phyloP scores from a whole-genome alignment of 2,888 invertebrate genomes.

The Harpalus rufipes region DNA sequence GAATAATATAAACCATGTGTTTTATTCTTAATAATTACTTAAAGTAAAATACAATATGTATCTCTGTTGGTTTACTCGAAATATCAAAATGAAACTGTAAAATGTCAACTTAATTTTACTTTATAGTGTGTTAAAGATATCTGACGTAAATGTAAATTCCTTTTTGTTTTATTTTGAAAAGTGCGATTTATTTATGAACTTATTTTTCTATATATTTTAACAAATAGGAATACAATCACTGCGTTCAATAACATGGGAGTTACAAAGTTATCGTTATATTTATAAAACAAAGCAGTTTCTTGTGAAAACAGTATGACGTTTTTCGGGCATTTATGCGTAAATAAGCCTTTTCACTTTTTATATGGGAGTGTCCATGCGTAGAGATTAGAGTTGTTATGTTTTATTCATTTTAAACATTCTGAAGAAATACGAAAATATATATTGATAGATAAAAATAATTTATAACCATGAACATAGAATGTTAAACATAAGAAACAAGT shows the following conservation, averaged over 20 bases:
- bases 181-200: constrained; percentile 30
- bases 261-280: constrained; percentile 39
- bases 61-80: too few species aligned
- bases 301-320: constrained; percentile 50
- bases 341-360: constrained; percentile 30
- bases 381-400: constrained; percentile 16
- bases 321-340: constrained; percentile 52
- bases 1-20: too few species aligned
- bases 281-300: constrained; percentile 48
- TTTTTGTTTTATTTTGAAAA: constrained; percentile 36
- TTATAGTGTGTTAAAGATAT: background rate
- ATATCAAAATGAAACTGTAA: too few species aligned
- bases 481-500: too few species aligned
- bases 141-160: background rate
- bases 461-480: too few species aligned
- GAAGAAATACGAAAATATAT: too few species aligned
- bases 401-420: background rate
- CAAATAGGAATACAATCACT: constrained; percentile 29
- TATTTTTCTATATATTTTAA: constrained; percentile 38
- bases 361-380: constrained; percentile 36
- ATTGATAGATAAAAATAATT: too few species aligned
- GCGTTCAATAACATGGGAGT: constrained; percentile 39
- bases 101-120: too few species aligned
- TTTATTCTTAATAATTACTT: too few species aligned
- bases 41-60: too few species aligned